Percentiles rank a stretch among this genome's conserved stretches.
Evolutionary conservation across 2,113 vertebrate species (phyloP).

Genomic region (Dipodomys spectabilis): DNA sequence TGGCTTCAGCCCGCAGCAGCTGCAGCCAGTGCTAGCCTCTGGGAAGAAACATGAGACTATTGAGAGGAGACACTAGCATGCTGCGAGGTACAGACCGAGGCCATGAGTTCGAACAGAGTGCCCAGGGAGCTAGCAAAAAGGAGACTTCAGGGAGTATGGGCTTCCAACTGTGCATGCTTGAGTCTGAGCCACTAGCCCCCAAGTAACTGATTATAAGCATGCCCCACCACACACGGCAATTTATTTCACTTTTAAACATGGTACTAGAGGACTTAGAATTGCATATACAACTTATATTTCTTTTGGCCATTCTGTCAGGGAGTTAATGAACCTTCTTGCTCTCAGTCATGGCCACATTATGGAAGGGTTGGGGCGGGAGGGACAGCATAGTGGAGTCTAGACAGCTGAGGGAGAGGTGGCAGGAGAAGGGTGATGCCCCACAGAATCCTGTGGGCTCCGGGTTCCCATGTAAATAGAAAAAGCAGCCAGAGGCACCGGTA

Average conservation of each 20-base stretch:
- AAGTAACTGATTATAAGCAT: neutral
- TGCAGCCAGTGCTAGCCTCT: neutral
- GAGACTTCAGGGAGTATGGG: neutral
- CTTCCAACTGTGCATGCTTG: rapidly evolving
- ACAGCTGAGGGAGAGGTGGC: neutral
- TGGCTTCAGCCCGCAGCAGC: neutral
- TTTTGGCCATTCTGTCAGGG: neutral
- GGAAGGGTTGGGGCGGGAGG: neutral
- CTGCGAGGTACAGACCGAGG: no score
- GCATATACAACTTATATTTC: neutral
- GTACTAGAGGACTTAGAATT: conserved; percentile 1
- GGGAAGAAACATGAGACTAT: neutral
- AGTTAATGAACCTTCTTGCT: neutral
- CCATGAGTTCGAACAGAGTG: no score
- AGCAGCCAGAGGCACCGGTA: no score
- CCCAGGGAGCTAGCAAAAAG: neutral
- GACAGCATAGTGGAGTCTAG: neutral
- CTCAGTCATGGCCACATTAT: neutral
- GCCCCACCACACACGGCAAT: neutral
- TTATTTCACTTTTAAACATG: neutral
- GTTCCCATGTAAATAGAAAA: neutral
- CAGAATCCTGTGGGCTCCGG: neutral
- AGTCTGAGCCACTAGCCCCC: no score
- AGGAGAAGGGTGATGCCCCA: neutral
- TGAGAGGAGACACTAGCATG: neutral